Evolutionary conservation across 2,113 vertebrate species (phyloP).

Genomic region (Rhadina sibilatrix): DNA sequence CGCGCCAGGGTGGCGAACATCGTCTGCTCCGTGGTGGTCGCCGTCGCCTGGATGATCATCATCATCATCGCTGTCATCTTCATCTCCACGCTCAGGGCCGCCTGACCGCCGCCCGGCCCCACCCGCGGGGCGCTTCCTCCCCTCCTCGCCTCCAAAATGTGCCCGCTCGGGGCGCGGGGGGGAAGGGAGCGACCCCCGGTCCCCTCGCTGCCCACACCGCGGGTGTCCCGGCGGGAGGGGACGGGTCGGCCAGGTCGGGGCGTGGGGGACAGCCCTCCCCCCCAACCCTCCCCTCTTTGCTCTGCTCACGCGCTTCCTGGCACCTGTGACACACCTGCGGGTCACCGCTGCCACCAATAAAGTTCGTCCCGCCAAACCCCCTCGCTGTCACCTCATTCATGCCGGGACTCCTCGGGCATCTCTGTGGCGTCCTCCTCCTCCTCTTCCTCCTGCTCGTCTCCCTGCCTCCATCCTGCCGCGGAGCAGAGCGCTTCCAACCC

Average conservation of each 20-base stretch:
- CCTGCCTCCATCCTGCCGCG: not conserved
- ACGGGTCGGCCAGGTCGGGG: not conserved
- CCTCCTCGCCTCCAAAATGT: not conserved
- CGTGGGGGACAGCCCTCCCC: rapidly evolving
- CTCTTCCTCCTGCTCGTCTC: not conserved
- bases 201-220: not conserved
- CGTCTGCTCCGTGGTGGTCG: not conserved
- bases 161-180: rapidly evolving
- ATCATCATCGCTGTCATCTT: rapidly evolving
- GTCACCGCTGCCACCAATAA: not conserved
- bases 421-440: not conserved
- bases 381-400: not conserved
- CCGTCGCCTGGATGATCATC: rapidly evolving
- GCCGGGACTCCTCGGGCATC: rapidly evolving
- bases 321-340: not conserved
- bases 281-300: too few relatives aligned
- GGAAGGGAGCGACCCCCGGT: rapidly evolving
- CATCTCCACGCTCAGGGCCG: rapidly evolving
- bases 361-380: not conserved
- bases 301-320: not conserved
- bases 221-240: not conserved
- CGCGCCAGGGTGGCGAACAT: conserved; percentile 8
- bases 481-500: not conserved
- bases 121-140: not conserved
- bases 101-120: rapidly evolving